Evolutionary conservation across 2,888 invertebrate species (phyloP).

Genomic region (Lycaena phlaeas): DNA sequence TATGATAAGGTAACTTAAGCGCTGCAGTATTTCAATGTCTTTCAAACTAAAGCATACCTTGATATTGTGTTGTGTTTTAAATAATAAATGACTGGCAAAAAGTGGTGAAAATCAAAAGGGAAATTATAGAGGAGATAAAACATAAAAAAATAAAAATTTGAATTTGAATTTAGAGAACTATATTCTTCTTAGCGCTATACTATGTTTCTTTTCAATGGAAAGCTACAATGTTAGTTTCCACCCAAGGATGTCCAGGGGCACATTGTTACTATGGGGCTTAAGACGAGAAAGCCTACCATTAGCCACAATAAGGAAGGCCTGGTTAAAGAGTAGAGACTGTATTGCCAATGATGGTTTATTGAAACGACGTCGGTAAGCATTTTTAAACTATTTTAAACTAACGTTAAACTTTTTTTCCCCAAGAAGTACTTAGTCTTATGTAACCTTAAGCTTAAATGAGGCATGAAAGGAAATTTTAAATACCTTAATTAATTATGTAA

Average conservation of each 20-base stretch:
- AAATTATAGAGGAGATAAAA: no score
- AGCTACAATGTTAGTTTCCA: conserved; percentile 1
- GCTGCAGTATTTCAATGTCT: neutral
- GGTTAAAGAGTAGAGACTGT: conserved; percentile 41
- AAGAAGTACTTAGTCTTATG: no score
- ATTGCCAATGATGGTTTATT: conserved; percentile 37
- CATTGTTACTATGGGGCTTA: conserved; percentile 30
- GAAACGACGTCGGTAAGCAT: conserved; percentile 53
- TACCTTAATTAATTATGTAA: no score
- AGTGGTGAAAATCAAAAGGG: no score
- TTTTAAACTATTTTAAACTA: no score
- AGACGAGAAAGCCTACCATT: conserved; percentile 54
- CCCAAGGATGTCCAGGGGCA: neutral
- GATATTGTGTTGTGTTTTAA: neutral
- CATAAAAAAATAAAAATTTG: no score
- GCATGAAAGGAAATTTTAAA: no score
- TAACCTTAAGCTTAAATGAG: no score
- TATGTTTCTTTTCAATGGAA: neutral
- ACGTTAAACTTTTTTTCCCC: no score
- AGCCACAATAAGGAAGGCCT: conserved; percentile 43
- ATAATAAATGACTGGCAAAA: no score
- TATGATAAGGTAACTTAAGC: neutral
- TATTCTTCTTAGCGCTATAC: neutral
- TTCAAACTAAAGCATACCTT: neutral
- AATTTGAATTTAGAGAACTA: no score